Base-by-base conservation (phyloP, 2,888 invertebrate species). In the Exephanes ischioxanthus region DNA sequence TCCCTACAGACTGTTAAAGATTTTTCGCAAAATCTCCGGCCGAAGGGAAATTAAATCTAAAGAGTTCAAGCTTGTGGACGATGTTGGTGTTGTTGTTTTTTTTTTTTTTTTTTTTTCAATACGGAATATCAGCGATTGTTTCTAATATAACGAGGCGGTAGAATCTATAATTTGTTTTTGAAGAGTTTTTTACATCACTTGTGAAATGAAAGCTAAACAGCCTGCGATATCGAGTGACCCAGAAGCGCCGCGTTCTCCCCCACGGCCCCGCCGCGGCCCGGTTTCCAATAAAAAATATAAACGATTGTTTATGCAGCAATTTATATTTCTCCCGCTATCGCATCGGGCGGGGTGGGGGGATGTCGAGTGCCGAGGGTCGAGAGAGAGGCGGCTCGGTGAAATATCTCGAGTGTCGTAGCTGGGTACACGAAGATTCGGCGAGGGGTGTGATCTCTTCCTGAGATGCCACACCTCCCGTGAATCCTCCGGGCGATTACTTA, bases 401-500 rank as follows among this genome's bases (percentile, higher is more conserved):
- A 70, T 73, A 73, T 79, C 53, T 22, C 68, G 68, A 70, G 61
- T 73, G 61, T 61, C 51, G 45, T 79, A 41, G 68, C 83, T 79
- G 67, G 73, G 66, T 48, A 79, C 79, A 68, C 73, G 79, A 19
- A 79, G 73, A 83, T 80, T 71, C 45, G 53, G 16, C 16, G 68
- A 67, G 71, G 55, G 48, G 45, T 7, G 55, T 58, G 55, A 78
- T 78, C 45, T 80, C 67, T 51, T 76, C 66, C 30, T 58, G 45
- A 63, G 68, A 51, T 58, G 48, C 76, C 66, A n/a, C 68, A 37
- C 63, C 76, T 77, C 53, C 11, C 33, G 63, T n/a, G 63, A 63
- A 63, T 30, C 63, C 63, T 33, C 30, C 30, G 66, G 82, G 79
- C 89, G 88, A 91, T 91, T 91, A 91, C 88, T 90, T 87, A 88